Evolutionary conservation across 2,888 invertebrate genomes (phyloP).

Genomic region (Autographa pulchrina): DNA sequence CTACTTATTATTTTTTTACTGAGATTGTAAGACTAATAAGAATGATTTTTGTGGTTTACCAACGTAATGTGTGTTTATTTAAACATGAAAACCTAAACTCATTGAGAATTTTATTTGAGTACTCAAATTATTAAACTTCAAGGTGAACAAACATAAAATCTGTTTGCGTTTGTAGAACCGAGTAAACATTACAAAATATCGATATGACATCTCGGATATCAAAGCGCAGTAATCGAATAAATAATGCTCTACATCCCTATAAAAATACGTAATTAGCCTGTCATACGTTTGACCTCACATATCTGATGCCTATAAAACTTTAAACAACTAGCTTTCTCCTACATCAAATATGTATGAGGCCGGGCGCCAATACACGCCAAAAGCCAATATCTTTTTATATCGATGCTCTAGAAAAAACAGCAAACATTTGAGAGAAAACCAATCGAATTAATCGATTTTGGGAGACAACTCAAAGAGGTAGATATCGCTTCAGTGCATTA

Average conservation of each 20-base stretch:
- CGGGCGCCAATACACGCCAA: constrained; percentile 37
- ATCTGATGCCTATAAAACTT: constrained; percentile 24
- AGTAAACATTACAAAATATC: background rate
- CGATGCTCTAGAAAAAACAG: constrained; percentile 54
- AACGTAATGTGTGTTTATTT: too few relatives aligned
- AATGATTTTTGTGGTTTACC: background rate
- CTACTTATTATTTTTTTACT: background rate
- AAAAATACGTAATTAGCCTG: constrained; percentile 9
- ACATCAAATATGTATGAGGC: constrained; percentile 54
- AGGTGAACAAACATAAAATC: background rate
- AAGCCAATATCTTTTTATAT: constrained; percentile 53
- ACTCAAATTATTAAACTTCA: background rate
- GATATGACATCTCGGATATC: constrained; percentile 6
- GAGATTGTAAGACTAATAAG: background rate
- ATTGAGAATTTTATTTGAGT: too few relatives aligned
- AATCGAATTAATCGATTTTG: constrained; percentile 59
- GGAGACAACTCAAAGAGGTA: constrained; percentile 49
- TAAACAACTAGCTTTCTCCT: constrained; percentile 28
- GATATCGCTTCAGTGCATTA: constrained; percentile 54
- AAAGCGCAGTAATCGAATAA: constrained; percentile 43
- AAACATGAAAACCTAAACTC: too few relatives aligned
- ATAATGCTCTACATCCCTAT: constrained; percentile 18
- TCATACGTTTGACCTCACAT: constrained; percentile 23
- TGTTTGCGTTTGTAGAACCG: background rate
- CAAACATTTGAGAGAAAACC: constrained; percentile 49